Base-by-base conservation (phyloP, 2,888 invertebrate genomes). In the Parascotia fuliginaria region DNA sequence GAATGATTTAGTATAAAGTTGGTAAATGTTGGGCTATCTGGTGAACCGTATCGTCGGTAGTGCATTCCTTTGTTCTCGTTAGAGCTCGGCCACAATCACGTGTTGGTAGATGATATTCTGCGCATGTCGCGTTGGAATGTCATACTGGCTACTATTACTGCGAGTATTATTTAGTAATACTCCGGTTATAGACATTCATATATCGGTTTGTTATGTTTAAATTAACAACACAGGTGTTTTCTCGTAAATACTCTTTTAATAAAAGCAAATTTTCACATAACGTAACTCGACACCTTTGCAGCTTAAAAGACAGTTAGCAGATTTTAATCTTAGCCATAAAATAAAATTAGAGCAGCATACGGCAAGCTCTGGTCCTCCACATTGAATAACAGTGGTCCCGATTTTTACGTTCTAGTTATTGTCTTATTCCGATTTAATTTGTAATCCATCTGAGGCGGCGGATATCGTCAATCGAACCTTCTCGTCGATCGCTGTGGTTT, bases 11-110 rank as follows among this genome's bases (percentile, higher is more conserved):
- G n/a, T n/a, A n/a, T n/a, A n/a, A n/a, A n/a, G n/a, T n/a, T n/a
- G n/a, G n/a, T n/a, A n/a, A 37, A 34, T 58, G 36, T 11, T 33
- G 22, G 22, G 31, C 46, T 40, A 47, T 19, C 14, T 22, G n/a
- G 33, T 55, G 40, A 60, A 37, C 42, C 37, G 31, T 41, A 44
- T 39, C 54, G 51, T 56, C 49, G 48, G 60, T 61, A 54, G 45
- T 53, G 49, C 63, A 57, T 65, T 67, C 56, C 66, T 65, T 69
- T 67, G 66, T 67, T 65, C 66, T 61, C 48, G 41, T 37, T 7
- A 57, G 45, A 53, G 55, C 65, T 58, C 53, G 54, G 47, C 53
- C 59, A 24, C 55, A 65, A 54, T 65, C 59, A 66, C 59, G 66
- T 65, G 62, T 42, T 48, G 55, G 43, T 42, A 16, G 48, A 39